Base-by-base conservation (phyloP, 2,113 vertebrate genomes). In the Formicarius rufipectus region DNA sequence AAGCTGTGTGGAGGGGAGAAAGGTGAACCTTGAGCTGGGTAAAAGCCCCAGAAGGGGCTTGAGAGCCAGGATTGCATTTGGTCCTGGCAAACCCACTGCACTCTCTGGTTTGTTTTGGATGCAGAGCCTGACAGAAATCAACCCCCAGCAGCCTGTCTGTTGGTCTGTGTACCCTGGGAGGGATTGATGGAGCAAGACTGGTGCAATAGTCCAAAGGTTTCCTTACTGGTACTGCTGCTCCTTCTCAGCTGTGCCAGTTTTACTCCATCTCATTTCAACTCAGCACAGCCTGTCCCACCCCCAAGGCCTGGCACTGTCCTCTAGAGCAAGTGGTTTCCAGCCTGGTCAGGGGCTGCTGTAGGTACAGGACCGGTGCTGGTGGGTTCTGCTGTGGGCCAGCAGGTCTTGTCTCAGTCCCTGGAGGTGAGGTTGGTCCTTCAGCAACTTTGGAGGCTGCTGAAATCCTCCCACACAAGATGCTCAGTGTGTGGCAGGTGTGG, bases 401-500 rank as follows among this genome's bases (percentile, higher is more conserved):
- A 0, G 71, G 40, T 68, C 55, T 49, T 6, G 1, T 1, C 82
- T 49, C 24, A 3, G 31, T 13, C 53, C 58, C 63, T 55, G 78
- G 53, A 42, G 77, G 24, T 21, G 35, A 50, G 64, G 13, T 12
- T 58, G 77, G 14, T 60, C 40, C 68, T 60, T 53, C 39, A 39
- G 89, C 33, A 30, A 68, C 27, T 59, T 71, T 22, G 8, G 66
- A 25, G 76, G 79, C 78, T 42, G 62, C 74, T 22, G 73, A 82
- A 78, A 47, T 93, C 55, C 87, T 56, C 50, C 44, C 3, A 0
- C 63, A 10, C 12, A 2, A 8, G 45, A 9, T 19, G 31, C 63
- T 30, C 25, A 12, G 82, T 4, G 0, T 31, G 31, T 31, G 56
- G 64, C 64, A 12, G 39, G 73, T 2, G 12, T 0, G 0, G 28